Conservation (phyloP, 2,797 vertebrate genomes). For the Lophotriccus pileatus region DNA sequence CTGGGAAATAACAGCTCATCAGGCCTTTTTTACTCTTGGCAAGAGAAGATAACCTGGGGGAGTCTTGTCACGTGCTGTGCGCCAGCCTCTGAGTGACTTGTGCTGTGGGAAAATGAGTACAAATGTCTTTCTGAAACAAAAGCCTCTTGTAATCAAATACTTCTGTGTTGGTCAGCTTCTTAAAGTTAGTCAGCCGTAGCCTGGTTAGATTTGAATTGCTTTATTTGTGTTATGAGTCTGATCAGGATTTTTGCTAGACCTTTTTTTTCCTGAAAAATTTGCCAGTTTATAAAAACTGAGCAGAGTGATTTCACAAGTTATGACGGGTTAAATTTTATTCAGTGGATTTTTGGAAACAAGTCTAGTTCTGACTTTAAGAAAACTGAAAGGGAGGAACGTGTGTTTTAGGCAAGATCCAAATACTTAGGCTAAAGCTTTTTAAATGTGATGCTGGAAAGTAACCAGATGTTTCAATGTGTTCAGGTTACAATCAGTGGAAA, state of each 20-base stretch:
- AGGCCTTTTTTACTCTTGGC: background rate
- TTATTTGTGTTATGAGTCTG: background rate
- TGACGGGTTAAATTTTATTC: background rate
- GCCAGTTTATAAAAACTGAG: background rate
- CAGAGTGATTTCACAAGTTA: background rate
- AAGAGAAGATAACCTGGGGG: background rate
- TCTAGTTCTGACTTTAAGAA: background rate
- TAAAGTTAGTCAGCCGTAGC: background rate
- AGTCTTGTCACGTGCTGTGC: fast-evolving
- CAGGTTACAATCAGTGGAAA: conserved; percentile 94
- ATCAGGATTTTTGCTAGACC: background rate
- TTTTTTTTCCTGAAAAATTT: background rate
- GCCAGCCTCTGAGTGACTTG: background rate
- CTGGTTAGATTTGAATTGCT: background rate
- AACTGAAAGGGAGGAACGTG: background rate
- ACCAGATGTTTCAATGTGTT: background rate
- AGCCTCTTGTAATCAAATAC: background rate
- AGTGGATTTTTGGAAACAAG: background rate
- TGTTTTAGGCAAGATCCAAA: background rate
- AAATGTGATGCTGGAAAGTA: background rate
- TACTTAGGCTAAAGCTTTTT: background rate
- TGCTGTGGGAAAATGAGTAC: background rate
- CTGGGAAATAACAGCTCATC: background rate
- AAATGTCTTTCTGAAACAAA: background rate
- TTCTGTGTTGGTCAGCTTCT: background rate